Base-by-base conservation (phyloP, 2,888 invertebrate genomes). In the Sphecodes monilicornis region DNA sequence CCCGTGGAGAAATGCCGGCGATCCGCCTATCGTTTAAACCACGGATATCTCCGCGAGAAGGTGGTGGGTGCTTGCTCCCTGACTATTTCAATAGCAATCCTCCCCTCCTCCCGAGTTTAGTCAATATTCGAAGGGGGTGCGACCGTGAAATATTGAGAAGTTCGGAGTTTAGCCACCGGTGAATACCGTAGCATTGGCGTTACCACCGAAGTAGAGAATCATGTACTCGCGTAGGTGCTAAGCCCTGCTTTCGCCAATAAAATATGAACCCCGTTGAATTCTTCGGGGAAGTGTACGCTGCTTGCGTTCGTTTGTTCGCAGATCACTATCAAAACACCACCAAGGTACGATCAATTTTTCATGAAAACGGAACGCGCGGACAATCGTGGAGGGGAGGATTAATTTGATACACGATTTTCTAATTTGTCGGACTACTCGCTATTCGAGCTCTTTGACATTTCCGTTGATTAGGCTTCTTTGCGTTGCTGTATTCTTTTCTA, bases 1-100 rank as follows among this genome's bases (percentile, higher is more conserved):
- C 16, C 57, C 57, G 22, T 32, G 54, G 64, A 79, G 72, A 78
- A 84, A 60, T 18, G 29, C 74, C 43, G 22, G n/a, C 60, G 29
- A 69, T 69, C 50, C 39, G 73, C 64, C 57, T 26, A 57, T 70
- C 76, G 64, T 43, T 69, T 71, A 32, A 71, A 57, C n/a, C n/a
- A 3, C 26, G 26, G 2, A 54, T 16, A 39, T 60, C 18, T 32
- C 43, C 36, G 1, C 26, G 29, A 16, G 29, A 18, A 4, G 16
- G 8, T 10, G n/a, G n/a, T 22, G n/a, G n/a, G 50, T 1, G 50
- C 11, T n/a, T 54, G 54, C 54, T 1, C 10, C 16, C 18, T 64
- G 46, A 74, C 29, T 69, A 41, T 78, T 80, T 80, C 18, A 68
- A 39, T 39, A 64, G 60, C 39, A 36, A 1, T 11, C 1, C 0